Base-by-base conservation (phyloP, 2,113 vertebrate species). In the Ranitomeya imitator region DNA sequence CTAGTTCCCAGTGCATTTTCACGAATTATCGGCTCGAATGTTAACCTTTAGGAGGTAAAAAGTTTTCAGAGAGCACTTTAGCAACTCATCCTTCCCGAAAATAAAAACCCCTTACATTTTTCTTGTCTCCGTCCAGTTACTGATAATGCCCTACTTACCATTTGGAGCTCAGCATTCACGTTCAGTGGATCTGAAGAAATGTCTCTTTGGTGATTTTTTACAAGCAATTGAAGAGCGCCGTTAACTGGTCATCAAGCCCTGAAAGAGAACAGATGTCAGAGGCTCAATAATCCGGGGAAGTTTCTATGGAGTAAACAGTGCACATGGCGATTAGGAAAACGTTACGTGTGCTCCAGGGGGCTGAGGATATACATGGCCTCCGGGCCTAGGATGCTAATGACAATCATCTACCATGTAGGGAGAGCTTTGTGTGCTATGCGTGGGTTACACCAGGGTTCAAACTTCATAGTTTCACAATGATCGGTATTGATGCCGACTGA, bases 161-260 rank as follows among this genome's bases (percentile, higher is more conserved):
- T 89, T 89, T 84, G 87, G 87, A 89, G 87, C 60, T 85, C 26
- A 45, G 81, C 87, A 89, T 84, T 88, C 86, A 88, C 79, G n/a
- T 23, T 59, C 52, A 83, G 10, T 73, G 31, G 79, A 69, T 74
- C 67, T 18, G n/a, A 63, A 59, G 86, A 81, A 88, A 83, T 23
- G 78, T 60, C 19, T 31, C n/a, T 74, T 73, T 65, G 78, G 67
- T 16, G 79, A 57, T 15, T 55, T 45, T 23, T 45, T 19, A 63
- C 69, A 65, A 79, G 74, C 6, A 85, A 69, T 45, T 59, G 54
- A 37, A 55, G 63, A 59, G 21, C 12, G n/a, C 31, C 2, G 57
- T 63, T 76, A 83, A 18, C 52, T 59, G 74, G 81, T 65, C 37
- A 61, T 83, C 80, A 61, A 86, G 60, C 67, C 82, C 73, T 88